Base-by-base conservation (phyloP, 2,888 invertebrate genomes). In the Cheilosia soror region DNA sequence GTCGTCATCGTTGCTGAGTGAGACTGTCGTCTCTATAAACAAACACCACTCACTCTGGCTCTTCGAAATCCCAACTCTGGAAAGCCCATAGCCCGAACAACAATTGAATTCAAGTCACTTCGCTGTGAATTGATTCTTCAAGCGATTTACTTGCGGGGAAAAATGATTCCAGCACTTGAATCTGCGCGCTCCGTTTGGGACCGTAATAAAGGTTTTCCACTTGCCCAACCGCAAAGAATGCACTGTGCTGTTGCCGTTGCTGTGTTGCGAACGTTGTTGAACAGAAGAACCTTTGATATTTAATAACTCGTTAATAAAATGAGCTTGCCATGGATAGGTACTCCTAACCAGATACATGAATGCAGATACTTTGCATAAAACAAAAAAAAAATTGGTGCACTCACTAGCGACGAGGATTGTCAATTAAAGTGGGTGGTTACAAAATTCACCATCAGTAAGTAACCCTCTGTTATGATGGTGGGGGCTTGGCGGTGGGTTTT, bases 211-310 rank as follows among this genome's bases (percentile, higher is more conserved):
- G 81, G 76, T 85, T 81, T 85, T 81, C 85, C 85, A 85, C 85
- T 85, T 85, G 85, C 85, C 77, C 85, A 85, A 85, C 81, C 85
- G 68, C 76, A 81, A 81, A 81, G 85, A 81, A 85, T 85, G 66
- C 55, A 33, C 51, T 29, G 37, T 57, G 65, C 20, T 42, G 76
- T 13, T 47, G 66, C 11, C 27, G 51, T 4, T 63, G 47, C 13
- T n/a, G n/a, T 53, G 49, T 65, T 55, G 71, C 20, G 49, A 65
- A 37, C 58, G 62, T 27, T 76, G 65, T 44, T 58, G 25, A 68
- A 81, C 80, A 85, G 76, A 72, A 77, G 81, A 81, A 80, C 81
- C 85, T 85, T 85, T 85, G 85, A 85, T 85, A 85, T 85, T 85
- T 85, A 85, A 85, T 85, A 85, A 85, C 85, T 85, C 76, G 76